Evolutionary conservation across 2,888 invertebrate genomes (phyloP).

Genomic region (Cybosia mesomella): DNA sequence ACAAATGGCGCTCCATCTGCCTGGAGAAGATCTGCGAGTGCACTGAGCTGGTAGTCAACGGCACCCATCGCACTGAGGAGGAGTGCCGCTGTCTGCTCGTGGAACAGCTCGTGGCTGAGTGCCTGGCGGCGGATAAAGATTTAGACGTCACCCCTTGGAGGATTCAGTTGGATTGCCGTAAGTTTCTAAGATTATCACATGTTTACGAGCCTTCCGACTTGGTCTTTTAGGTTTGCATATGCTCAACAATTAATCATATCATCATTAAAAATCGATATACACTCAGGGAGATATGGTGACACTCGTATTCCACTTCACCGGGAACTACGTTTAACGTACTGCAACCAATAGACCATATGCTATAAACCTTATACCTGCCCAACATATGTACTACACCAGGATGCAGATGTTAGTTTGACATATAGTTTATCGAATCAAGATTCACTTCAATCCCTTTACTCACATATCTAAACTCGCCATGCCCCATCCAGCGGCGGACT

Average conservation of each 20-base stretch:
- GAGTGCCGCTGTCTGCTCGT: constrained; percentile 90
- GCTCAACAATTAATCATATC: no score
- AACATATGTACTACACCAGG: no score
- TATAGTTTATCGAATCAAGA: no score
- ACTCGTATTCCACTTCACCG: no score
- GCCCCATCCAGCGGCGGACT: constrained; percentile 88
- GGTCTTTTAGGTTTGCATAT: no score
- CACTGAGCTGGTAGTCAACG: constrained; percentile 84
- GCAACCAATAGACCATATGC: no score
- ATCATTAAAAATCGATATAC: no score
- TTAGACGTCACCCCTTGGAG: constrained; percentile 91
- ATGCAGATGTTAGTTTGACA: no score
- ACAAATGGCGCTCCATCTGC: constrained; percentile 91
- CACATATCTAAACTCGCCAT: neutral
- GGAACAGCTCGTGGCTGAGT: constrained; percentile 91
- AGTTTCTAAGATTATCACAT: constrained; percentile 54
- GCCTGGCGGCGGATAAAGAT: constrained; percentile 88
- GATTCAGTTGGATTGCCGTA: constrained; percentile 90
- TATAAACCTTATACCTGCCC: neutral
- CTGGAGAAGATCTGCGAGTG: constrained; percentile 92
- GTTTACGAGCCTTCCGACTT: no score
- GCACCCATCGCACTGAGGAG: constrained; percentile 66
- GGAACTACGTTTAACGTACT: neutral
- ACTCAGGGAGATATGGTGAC: no score
- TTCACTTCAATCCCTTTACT: neutral